These are phyloP conservation scores for Iphiclides podalirius DNA, from an alignment of 2,888 invertebrate genomes.

Conservation along the genomic window DNA sequence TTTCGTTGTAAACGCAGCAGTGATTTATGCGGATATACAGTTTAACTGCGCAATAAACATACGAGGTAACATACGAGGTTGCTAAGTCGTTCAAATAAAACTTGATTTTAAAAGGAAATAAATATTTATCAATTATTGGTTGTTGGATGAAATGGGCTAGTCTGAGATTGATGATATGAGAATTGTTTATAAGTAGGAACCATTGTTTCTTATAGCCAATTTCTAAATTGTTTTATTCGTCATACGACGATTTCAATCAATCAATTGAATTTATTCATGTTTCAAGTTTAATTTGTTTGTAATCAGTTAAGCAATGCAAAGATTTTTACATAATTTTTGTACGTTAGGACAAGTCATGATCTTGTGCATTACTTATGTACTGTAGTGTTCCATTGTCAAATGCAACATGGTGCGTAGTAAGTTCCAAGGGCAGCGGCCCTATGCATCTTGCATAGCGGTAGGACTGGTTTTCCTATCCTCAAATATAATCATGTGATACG, in stretches of 20 bases:
- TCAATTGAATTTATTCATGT: too few species aligned
- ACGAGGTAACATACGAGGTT: not conserved
- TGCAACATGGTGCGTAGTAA: constrained; percentile 2
- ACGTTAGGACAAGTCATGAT: too few species aligned
- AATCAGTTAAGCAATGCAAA: too few species aligned
- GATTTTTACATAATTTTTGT: too few species aligned
- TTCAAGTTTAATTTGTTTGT: too few species aligned
- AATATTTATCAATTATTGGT: constrained; percentile 12
- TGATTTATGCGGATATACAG: not conserved
- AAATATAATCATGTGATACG: constrained; percentile 25
- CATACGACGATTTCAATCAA: constrained; percentile 9
- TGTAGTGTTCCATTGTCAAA: constrained; percentile 5
- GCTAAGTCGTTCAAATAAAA: not conserved
- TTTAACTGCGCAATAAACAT: not conserved
- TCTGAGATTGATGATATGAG: constrained; percentile 1
- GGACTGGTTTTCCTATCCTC: constrained; percentile 31
- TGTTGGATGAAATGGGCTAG: constrained; percentile 10
- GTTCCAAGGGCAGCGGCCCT: constrained; percentile 23
- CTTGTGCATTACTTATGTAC: not conserved
- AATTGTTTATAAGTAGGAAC: constrained; percentile 9
- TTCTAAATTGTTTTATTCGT: constrained; percentile 14
- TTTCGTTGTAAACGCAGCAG: too few species aligned
- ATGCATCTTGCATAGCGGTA: constrained; percentile 13
- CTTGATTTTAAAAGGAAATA: constrained; percentile 19
- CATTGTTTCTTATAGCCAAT: constrained; percentile 14